Conservation (phyloP, 1,140 invertebrate genomes). For the Pseudomyrmex concolor region DNA sequence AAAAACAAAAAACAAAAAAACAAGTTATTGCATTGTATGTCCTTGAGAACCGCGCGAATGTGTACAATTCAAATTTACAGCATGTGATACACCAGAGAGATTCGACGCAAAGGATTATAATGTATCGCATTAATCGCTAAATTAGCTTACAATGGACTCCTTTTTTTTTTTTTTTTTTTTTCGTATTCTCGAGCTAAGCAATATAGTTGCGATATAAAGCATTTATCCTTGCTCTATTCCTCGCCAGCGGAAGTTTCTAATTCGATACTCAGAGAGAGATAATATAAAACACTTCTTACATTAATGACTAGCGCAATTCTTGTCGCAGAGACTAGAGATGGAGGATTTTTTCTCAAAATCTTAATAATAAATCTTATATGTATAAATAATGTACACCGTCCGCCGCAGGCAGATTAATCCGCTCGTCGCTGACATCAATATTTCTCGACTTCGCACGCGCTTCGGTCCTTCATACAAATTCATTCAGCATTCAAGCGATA, state of each 20-base stretch:
- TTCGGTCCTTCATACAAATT: neutral
- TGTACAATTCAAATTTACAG: no score
- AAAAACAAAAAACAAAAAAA: no score
- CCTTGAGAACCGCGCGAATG: no score
- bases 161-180: neutral
- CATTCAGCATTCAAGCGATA: no score
- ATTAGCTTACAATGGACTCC: neutral
- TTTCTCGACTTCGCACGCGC: neutral
- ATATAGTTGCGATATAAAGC: slow-evolving; percentile 1
- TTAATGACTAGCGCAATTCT: slow-evolving; percentile 10
- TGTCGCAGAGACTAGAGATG: neutral
- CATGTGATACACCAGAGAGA: neutral
- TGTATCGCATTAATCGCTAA: neutral
- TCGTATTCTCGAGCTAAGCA: neutral
- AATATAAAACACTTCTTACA: slow-evolving; percentile 15
- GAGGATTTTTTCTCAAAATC: neutral
- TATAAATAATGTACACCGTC: neutral
- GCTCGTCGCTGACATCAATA: neutral
- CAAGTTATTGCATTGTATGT: neutral
- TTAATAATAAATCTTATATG: neutral
- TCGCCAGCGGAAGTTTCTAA: neutral
- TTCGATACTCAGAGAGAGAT: neutral
- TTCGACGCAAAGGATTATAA: neutral
- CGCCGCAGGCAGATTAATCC: neutral
- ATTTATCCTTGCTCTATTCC: neutral